A percentile compares a stretch with the other conserved stretches of the same genome.
Conservation (phyloP, 37 sponge, comb jelly and placozoan species). For the Cladorhizidae sp. region DNA sequence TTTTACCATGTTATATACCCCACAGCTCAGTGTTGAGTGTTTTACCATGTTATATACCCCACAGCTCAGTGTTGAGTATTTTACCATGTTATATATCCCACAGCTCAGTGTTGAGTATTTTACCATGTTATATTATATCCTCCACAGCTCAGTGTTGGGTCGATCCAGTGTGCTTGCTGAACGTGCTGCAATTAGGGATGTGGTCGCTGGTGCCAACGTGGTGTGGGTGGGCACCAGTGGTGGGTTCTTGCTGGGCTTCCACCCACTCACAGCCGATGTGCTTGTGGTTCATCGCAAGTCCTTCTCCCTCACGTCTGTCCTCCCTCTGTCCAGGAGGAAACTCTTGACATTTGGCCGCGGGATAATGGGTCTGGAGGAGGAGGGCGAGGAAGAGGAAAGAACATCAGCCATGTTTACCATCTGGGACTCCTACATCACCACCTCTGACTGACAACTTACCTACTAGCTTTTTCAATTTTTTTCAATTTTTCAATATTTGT, state of each 20-base stretch:
- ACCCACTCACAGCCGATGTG: conserved; percentile 40
- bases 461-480: no score
- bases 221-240: conserved; percentile 69
- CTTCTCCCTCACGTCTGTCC: conserved; percentile 8
- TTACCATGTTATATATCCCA: no score
- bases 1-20: no score
- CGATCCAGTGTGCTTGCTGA: not conserved
- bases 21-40: no score
- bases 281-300: conserved; percentile 33
- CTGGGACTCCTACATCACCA: conserved; percentile 2
- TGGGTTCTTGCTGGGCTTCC: conserved; percentile 55
- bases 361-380: conserved; percentile 13
- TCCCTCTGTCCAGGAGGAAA: conserved; percentile 8
- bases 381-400: not conserved
- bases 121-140: not conserved
- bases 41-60: no score
- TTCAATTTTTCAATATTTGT: no score
- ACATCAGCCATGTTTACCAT: not conserved
- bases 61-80: no score
- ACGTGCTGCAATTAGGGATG: conserved; percentile 20
- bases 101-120: no score
- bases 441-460: no score
- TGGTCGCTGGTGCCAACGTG: conserved; percentile 19
- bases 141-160: conserved; percentile 10
- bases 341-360: conserved; percentile 40